Percentiles rank a stretch among this genome's conserved stretches.
phyloP scores from a whole-genome alignment of 2,888 invertebrate species.

The Malthinus flaveolus region DNA sequence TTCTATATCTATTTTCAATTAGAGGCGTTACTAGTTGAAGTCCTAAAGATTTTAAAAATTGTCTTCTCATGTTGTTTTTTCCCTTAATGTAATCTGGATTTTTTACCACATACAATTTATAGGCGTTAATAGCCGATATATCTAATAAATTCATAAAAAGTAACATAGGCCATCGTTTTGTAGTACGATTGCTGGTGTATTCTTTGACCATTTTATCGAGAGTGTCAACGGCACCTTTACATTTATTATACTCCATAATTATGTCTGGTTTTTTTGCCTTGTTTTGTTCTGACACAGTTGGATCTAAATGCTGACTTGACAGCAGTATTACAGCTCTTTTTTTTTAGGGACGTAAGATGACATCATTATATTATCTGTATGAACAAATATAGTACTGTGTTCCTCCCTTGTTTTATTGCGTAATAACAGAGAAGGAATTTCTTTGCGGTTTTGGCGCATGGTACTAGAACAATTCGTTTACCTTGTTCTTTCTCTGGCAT shows the following conservation, averaged over 20 bases:
- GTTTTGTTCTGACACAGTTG: neutral
- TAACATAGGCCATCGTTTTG: constrained; percentile 1
- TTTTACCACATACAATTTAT: neutral
- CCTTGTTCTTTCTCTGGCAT: neutral
- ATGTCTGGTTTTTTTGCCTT: too few species aligned
- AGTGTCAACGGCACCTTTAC: constrained; percentile 9
- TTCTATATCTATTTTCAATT: neutral
- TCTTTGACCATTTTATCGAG: constrained; percentile 10
- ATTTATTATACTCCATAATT: constrained; percentile 1
- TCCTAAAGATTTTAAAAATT: neutral
- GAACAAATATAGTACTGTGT: neutral
- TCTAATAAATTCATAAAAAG: constrained; percentile 12
- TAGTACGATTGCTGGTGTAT: neutral
- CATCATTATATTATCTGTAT: neutral
- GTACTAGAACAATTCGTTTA: constrained; percentile 11
- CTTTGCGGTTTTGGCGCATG: neutral
- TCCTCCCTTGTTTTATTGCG: neutral
- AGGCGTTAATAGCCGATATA: constrained; percentile 4
- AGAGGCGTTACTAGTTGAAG: neutral
- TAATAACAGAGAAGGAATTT: neutral
- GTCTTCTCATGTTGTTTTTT: neutral
- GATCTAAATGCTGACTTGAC: neutral
- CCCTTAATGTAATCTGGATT: neutral
- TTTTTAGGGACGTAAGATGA: neutral
- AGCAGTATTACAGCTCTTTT: neutral